Conservation (phyloP, 2,797 vertebrate genomes). For the Chelmon rostratus region DNA sequence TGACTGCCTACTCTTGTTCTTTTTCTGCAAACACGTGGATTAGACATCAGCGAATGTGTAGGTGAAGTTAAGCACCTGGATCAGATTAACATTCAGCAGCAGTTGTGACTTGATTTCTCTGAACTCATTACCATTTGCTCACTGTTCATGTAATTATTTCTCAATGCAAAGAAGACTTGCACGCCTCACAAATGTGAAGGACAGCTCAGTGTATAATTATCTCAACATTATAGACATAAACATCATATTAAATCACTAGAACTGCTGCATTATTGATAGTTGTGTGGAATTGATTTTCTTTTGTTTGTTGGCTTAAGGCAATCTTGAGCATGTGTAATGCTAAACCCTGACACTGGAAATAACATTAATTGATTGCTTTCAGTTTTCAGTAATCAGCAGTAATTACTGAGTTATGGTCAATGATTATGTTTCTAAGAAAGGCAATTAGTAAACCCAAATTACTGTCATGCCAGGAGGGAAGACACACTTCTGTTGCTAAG, state of each 20-base stretch:
- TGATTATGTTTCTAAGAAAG: conserved; percentile 46
- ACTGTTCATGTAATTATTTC: conserved; percentile 38
- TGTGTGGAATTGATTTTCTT: conserved; percentile 45
- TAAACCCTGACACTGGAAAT: conserved; percentile 32
- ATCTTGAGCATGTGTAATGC: conserved; percentile 38
- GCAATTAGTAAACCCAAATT: conserved; percentile 24
- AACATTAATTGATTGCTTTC: conserved; percentile 45
- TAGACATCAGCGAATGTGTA: conserved; percentile 40
- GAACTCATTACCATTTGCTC: conserved; percentile 43
- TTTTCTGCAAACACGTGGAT: conserved; percentile 43
- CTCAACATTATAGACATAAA: conserved; percentile 32
- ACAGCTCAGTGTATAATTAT: conserved; percentile 42
- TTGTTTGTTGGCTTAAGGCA: conserved; percentile 36
- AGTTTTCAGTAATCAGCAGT: conserved; percentile 44
- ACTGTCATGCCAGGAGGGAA: neutral
- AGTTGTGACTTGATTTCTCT: conserved; percentile 33
- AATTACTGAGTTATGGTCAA: conserved; percentile 42
- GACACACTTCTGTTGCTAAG: neutral
- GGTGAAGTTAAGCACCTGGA: conserved; percentile 56
- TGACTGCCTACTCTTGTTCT: conserved; percentile 42
- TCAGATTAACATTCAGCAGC: conserved; percentile 54
- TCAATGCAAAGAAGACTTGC: conserved; percentile 31
- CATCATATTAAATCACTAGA: conserved; percentile 27
- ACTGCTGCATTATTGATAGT: conserved; percentile 42
- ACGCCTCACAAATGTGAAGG: conserved; percentile 14